Evolutionary conservation across 1,140 invertebrate species (phyloP), one percentile per base, ranked within the genome.

Genomic region (Drosophila nasuta): DNA sequence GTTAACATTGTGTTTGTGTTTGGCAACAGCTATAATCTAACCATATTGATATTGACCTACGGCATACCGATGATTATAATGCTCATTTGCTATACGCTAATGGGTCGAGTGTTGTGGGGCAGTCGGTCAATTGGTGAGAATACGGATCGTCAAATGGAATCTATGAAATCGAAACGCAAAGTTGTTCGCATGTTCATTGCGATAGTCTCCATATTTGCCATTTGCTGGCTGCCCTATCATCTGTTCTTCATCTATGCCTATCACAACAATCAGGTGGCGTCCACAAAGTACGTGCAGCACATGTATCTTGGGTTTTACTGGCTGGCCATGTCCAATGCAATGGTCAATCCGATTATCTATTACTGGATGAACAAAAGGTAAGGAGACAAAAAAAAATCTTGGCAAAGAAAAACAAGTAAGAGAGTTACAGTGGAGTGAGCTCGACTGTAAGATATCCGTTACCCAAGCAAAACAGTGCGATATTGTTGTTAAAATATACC

Each of bases 191-290:
- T 92, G 91, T 92, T 92, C 79, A 87, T 91, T 3, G 82, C 81
- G 11, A 92, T 91, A 45, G 96, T 98, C 38, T 93, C 95, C 15
- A 96, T 97, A 75, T 98, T 98, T 86, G 96, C 95, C 0, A 94
- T 98, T 4, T 98, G 97, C 93, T 98, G 97, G 97, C 93, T 98
- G 33, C 97, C 97, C 1, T 98, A 98, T 91, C 97, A 98, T 69
- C 93, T 94, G 17, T 98, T 97, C 92, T 98, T 97, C 93, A 96
- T 97, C 91, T 97, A 97, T 93, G 94, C 95, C 0, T 96, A 97
- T 92, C 96, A 96, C 92, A 94, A 97, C 92, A 95, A 95, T 6
- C 94, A 95, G 10, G 94, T 97, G 8, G 93, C 96, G 20, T 95
- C 95, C 81, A 95, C 94, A 66, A 94, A 94, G 63, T 96, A 97